Evolutionary conservation across 2,888 invertebrate species (phyloP).

Genomic region (Atethmia centrago): DNA sequence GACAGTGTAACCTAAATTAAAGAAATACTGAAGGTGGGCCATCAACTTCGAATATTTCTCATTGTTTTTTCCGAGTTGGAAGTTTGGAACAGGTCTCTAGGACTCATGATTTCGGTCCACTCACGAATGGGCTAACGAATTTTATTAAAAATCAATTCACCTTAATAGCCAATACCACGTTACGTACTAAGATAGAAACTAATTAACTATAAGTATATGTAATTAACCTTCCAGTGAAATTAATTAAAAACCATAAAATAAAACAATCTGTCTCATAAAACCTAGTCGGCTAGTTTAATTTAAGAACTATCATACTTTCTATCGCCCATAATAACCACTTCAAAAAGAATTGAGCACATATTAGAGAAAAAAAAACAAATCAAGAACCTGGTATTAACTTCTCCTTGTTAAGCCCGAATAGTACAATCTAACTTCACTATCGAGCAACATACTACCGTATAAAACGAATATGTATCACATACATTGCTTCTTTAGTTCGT

Average conservation of each 20-base stretch:
- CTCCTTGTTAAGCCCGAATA: slow-evolving; percentile 66
- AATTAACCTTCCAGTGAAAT: slow-evolving; percentile 26
- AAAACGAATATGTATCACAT: slow-evolving; percentile 24
- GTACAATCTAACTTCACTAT: slow-evolving; percentile 72
- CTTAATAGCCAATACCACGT: background rate
- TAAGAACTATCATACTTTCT: slow-evolving; percentile 59
- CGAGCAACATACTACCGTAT: slow-evolving; percentile 45
- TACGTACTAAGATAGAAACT: background rate
- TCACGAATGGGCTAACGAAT: background rate
- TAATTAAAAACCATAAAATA: slow-evolving; percentile 37
- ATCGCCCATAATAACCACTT: slow-evolving; percentile 65
- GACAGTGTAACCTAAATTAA: too few species aligned
- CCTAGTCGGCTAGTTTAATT: slow-evolving; percentile 30
- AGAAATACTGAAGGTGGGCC: too few species aligned
- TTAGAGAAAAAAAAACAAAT: slow-evolving; percentile 76
- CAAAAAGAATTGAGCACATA: slow-evolving; percentile 74
- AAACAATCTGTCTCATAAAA: slow-evolving; percentile 11
- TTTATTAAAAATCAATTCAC: background rate
- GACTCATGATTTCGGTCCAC: background rate
- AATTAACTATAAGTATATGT: slow-evolving; percentile 1
- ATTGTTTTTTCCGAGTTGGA: background rate
- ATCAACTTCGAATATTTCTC: background rate
- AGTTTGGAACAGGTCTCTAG: too few species aligned
- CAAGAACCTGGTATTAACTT: slow-evolving; percentile 65
- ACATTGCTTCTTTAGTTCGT: slow-evolving; percentile 65